phyloP scores from a whole-genome alignment of 2,797 vertebrate genomes.

The Onychomys arenicola region DNA sequence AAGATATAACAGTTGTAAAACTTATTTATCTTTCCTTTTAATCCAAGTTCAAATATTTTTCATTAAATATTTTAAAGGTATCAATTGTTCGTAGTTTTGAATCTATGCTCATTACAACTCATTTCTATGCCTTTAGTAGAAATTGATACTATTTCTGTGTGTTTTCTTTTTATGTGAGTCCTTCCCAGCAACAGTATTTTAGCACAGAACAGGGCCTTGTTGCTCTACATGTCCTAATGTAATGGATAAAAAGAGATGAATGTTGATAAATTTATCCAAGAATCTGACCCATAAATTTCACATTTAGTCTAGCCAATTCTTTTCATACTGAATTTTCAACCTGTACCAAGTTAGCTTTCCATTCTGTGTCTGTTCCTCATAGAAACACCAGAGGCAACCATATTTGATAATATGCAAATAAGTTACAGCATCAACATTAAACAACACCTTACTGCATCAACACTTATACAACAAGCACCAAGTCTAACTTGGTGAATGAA shows the following conservation, averaged over 20 bases:
- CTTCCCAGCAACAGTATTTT: neutral
- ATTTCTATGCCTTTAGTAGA: neutral
- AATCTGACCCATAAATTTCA: neutral
- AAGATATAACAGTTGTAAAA: neutral
- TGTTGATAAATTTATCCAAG: neutral
- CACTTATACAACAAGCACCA: neutral
- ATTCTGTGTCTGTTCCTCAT: neutral
- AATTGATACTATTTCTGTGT: neutral
- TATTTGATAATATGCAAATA: neutral
- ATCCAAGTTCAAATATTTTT: neutral
- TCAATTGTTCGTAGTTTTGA: neutral
- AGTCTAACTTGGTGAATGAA: neutral
- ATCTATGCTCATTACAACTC: neutral
- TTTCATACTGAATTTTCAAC: neutral
- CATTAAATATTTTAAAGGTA: neutral
- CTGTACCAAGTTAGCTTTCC: neutral
- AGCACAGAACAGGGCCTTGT: neutral
- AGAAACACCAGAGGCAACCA: neutral
- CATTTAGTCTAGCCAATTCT: neutral
- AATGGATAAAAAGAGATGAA: neutral
- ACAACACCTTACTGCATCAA: neutral
- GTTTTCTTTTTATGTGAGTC: neutral
- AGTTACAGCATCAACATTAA: neutral
- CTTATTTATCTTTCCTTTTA: neutral
- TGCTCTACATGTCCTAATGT: neutral